phyloP scores from a whole-genome alignment of 1,140 invertebrate genomes.

The Sycophila sp. region DNA sequence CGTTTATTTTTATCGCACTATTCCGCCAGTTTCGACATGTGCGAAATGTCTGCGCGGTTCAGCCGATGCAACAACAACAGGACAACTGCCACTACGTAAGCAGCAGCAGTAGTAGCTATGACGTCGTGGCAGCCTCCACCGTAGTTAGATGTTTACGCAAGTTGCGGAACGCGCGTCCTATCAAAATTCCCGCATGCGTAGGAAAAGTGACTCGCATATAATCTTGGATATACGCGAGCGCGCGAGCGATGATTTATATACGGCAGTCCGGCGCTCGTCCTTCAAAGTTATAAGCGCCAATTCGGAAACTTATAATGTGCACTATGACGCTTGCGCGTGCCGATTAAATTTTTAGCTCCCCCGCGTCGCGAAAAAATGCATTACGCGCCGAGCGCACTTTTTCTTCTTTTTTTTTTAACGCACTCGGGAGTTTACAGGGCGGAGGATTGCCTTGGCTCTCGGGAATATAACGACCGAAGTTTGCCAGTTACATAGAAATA shows the following conservation, averaged over 20 bases:
- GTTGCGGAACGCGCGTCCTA: background rate
- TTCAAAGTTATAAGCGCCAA: conserved; percentile 11
- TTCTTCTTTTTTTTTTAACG: background rate
- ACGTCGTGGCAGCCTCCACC: too few relatives aligned
- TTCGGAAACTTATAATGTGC: conserved; percentile 20
- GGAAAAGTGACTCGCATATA: background rate
- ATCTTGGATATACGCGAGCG: background rate
- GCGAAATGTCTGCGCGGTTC: background rate
- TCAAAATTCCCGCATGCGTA: background rate
- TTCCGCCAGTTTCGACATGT: background rate
- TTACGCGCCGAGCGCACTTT: background rate
- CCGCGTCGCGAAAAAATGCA: too few relatives aligned
- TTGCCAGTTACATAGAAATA: background rate
- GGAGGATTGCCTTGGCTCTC: too few relatives aligned
- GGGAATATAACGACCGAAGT: background rate
- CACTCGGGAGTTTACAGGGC: background rate
- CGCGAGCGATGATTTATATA: conserved; percentile 8
- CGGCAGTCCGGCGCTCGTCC: background rate
- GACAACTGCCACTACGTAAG: background rate
- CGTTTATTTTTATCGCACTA: background rate
- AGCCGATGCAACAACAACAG: background rate
- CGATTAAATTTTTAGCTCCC: background rate
- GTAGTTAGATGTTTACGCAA: background rate
- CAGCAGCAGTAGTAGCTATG: background rate
- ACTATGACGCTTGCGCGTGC: background rate